Conservation (phyloP, 1,140 invertebrate species). For the Amphibalanus amphitrite region DNA sequence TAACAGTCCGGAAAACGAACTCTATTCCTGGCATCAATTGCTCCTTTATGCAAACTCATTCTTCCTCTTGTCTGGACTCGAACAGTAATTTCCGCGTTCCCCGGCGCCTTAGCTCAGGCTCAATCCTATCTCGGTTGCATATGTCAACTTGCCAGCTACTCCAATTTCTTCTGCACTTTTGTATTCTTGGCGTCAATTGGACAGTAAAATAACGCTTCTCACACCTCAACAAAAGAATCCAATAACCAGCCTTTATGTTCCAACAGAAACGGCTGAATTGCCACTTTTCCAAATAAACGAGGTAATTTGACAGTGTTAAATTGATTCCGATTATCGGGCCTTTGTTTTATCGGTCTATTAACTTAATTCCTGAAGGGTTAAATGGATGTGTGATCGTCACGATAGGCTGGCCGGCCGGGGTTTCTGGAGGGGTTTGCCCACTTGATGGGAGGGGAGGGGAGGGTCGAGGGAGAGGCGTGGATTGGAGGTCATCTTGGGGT, state of each 20-base stretch:
- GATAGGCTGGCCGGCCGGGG: not conserved
- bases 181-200: not conserved
- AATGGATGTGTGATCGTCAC: not conserved
- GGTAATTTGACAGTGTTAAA: slow-evolving; percentile 2
- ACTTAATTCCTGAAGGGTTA: slow-evolving; percentile 1
- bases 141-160: not conserved
- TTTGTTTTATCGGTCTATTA: slow-evolving; percentile 1
- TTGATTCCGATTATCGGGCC: slow-evolving; percentile 1
- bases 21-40: not conserved
- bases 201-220: not conserved
- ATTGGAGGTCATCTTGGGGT: too few species aligned
- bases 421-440: not conserved
- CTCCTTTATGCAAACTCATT: not conserved
- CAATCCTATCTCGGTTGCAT: not conserved
- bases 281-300: slow-evolving; percentile 1
- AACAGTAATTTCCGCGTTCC: not conserved
- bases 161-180: not conserved
- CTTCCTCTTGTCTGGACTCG: not conserved
- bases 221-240: not conserved
- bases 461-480: too few species aligned
- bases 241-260: not conserved
- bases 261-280: not conserved
- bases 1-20: not conserved
- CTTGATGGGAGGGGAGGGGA: too few species aligned
- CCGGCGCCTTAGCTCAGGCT: not conserved